Base-by-base conservation (phyloP, 2,113 vertebrate species). In the Pelvicachromis taeniatus region DNA sequence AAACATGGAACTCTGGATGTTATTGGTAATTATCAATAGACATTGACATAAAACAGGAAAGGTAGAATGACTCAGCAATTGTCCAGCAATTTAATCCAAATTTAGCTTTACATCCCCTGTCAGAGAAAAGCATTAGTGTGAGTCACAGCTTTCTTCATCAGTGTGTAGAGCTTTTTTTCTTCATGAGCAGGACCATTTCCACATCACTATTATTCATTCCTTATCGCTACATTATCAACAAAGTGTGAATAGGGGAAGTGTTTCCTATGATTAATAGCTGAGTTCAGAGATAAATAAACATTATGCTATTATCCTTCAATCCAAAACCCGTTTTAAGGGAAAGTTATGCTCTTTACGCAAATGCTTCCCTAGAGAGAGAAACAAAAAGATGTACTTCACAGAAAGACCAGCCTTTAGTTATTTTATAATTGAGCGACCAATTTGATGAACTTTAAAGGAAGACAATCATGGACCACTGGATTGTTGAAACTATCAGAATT, bases 151-250 rank as follows among this genome's bases (percentile, higher is more conserved):
- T 40, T 40, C 40, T 35, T 77, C 58, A 52, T 63, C 17, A 65
- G 80, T 54, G 16, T 33, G 52, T 35, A 83, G 23, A 78, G 50
- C 42, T 40, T 58, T 58, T 53, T 81, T 73, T 63, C 55, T 75
- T 80, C 45, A 42, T 42, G 38, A 86, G 26, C 26, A 45, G 40
- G 35, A 53, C 35, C 9, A 12, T 89, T 91, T 89, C 70, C 55
- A 78, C 55, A 87, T 77, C 16, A 31, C 33, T 11, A 77, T 86
- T 65, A 86, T 78, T 93, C 56, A 93, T 94, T 90, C 55, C 63
- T 79, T 81, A 85, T 86, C 85, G 73, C 73, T 50, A 87, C 78
- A 88, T 90, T 91, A 90, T 81, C 84, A 89, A 83, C 83, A 87
- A 90, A 78, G 68, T 52, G 14, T 92, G 61, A 85, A 73, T 52